These are phyloP conservation scores for Perognathus longimembris DNA, from an alignment of 2,113 vertebrate species.

Conservation along the genomic window DNA sequence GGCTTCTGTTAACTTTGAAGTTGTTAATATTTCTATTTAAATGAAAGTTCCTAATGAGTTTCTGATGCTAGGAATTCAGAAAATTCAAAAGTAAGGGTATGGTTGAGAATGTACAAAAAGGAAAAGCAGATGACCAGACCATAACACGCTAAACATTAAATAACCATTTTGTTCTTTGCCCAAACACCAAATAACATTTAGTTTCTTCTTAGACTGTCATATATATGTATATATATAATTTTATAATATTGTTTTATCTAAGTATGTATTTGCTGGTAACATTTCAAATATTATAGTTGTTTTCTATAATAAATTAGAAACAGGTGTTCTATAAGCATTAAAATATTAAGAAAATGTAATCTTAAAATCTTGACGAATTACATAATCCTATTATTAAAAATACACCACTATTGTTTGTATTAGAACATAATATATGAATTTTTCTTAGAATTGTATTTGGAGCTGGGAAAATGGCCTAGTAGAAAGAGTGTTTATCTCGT, in stretches of 20 bases:
- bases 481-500: too few relatives aligned
- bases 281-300: neutral
- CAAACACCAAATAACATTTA: too few relatives aligned
- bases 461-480: too few relatives aligned
- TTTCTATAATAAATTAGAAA: neutral
- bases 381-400: neutral
- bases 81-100: neutral
- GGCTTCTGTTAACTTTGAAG: neutral
- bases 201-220: neutral
- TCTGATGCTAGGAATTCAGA: neutral
- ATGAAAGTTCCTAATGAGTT: neutral
- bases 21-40: neutral
- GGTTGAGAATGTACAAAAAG: neutral
- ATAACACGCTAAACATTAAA: neutral
- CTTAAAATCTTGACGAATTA: neutral
- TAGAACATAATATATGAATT: neutral
- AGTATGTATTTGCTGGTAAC: neutral
- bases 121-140: neutral
- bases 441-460: neutral
- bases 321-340: neutral
- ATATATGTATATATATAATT: neutral
- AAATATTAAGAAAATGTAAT: neutral
- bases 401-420: neutral
- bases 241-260: neutral
- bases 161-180: neutral